Evolutionary conservation across 1,140 invertebrate species (phyloP), one percentile per base, ranked within the genome.

Genomic region (Drosophila tropicalis): DNA sequence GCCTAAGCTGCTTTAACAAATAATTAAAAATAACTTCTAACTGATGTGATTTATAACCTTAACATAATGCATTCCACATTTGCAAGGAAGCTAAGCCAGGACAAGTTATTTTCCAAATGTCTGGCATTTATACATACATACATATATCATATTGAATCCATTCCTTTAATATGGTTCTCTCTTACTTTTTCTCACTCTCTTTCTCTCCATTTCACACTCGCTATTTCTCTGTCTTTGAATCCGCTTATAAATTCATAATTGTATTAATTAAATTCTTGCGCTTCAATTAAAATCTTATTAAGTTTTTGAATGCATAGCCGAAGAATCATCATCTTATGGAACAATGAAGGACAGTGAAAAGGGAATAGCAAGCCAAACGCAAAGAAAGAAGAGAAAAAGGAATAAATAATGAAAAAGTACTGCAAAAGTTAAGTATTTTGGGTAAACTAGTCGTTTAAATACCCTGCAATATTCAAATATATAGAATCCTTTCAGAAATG

Each of bases 281-380:
- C 86, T 76, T 90, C 86, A 90, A 90, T 90, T 90, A 90, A 90
- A 90, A 90, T 90, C 76, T 90, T 90, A 90, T 90, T 86, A 86
- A 83, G 83, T 89, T 83, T 62, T 65, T 65, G 65, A 55, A 72
- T 61, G 71, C 79, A 71, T 72, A 81, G 65, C 40, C 55, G 47
- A 60, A 13, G 55, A 47, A 51, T 29, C 25, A 5, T 57, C 25
- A 7, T 57, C 55, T 70, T 72, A 64, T 54, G 36, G 32, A 78
- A 69, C 81, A 77, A 72, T 74, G 29, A 15, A 57, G 70, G 67
- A 41, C 67, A 71, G 72, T 34, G 25, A 74, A 74, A 75, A 70
- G 51, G 58, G 32, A 58, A 39, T 58, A 36, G 4, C 60, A 62
- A 41, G n/a, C 5, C 44, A 41, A 15, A 29, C n/a, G 15, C 1